Evolutionary conservation across 1,140 invertebrate species (phyloP).

Genomic region (Drosophila pallidifrons): DNA sequence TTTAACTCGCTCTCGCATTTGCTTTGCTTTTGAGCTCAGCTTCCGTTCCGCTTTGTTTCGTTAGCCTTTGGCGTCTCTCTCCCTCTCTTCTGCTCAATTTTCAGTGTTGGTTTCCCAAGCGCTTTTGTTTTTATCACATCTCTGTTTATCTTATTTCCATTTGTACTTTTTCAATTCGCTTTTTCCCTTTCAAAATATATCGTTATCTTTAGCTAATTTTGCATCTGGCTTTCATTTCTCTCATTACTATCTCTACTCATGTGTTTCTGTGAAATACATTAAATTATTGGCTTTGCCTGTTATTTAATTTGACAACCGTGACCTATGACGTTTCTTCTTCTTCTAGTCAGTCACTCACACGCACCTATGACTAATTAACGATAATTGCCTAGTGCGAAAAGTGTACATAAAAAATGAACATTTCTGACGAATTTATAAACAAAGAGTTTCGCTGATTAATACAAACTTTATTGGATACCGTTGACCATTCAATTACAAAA

Average conservation of each 20-base stretch:
- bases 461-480: neutral
- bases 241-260: neutral
- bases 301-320: slow-evolving; percentile 24
- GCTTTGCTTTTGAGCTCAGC: slow-evolving; percentile 64
- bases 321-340: slow-evolving; percentile 32
- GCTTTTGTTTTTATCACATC: slow-evolving; percentile 36
- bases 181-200: slow-evolving; percentile 7
- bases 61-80: slow-evolving; percentile 15
- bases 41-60: slow-evolving; percentile 61
- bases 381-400: neutral
- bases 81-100: slow-evolving; percentile 7
- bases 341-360: slow-evolving; percentile 29
- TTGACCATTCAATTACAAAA: neutral
- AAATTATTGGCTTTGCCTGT: slow-evolving; percentile 4
- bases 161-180: slow-evolving; percentile 19
- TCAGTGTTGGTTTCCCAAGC: slow-evolving; percentile 27
- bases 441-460: neutral
- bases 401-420: neutral
- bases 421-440: neutral
- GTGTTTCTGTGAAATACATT: slow-evolving; percentile 14
- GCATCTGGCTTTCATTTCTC: slow-evolving; percentile 16
- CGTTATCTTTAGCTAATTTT: neutral
- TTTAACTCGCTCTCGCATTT: slow-evolving; percentile 51
- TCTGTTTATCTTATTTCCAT: slow-evolving; percentile 41
- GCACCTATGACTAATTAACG: slow-evolving; percentile 31